phyloP scores from a whole-genome alignment of 2,113 vertebrate species.

The Xiphophorus maculatus region DNA sequence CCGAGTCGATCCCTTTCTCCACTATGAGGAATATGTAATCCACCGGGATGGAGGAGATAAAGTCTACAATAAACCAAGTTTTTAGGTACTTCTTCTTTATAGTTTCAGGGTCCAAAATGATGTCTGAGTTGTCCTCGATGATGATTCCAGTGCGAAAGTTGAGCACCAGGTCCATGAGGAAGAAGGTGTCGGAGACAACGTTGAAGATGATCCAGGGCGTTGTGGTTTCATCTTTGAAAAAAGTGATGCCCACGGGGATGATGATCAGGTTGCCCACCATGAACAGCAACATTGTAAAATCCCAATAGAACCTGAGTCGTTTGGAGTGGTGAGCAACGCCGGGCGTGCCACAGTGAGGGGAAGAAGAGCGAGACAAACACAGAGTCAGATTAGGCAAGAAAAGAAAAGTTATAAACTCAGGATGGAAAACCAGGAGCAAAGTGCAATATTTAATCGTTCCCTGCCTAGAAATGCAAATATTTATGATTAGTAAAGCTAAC shows the following conservation, averaged over 20 bases:
- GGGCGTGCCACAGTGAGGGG: conserved; percentile 9
- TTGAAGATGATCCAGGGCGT: conserved; percentile 99
- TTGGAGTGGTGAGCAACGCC: conserved; percentile 16
- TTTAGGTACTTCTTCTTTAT: conserved; percentile 97
- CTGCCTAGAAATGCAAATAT: conserved; percentile 20
- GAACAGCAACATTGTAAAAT: conserved; percentile 98
- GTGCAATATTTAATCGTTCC: conserved; percentile 5
- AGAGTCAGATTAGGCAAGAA: conserved; percentile 63
- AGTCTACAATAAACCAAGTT: conserved; percentile 98
- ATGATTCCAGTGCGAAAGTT: conserved; percentile 99
- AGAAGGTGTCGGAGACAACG: conserved; percentile 97
- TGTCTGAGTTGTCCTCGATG: conserved; percentile 98
- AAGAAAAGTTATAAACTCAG: conserved; percentile 29
- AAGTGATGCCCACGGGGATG: conserved; percentile 98
- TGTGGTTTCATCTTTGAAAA: conserved; percentile 98
- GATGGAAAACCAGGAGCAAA: conserved; percentile 43
- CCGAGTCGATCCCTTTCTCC: conserved; percentile 96
- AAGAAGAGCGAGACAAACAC: conserved; percentile 54
- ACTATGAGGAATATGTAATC: conserved; percentile 99
- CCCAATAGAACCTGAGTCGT: conserved; percentile 95
- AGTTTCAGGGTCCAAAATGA: conserved; percentile 93
- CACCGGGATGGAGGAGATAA: conserved; percentile 98
- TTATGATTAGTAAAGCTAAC: background rate
- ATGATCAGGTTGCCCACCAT: conserved; percentile 99
- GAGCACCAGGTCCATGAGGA: conserved; percentile 96